Evolutionary conservation across 2,113 vertebrate species (phyloP).

Genomic region (Caretta caretta): DNA sequence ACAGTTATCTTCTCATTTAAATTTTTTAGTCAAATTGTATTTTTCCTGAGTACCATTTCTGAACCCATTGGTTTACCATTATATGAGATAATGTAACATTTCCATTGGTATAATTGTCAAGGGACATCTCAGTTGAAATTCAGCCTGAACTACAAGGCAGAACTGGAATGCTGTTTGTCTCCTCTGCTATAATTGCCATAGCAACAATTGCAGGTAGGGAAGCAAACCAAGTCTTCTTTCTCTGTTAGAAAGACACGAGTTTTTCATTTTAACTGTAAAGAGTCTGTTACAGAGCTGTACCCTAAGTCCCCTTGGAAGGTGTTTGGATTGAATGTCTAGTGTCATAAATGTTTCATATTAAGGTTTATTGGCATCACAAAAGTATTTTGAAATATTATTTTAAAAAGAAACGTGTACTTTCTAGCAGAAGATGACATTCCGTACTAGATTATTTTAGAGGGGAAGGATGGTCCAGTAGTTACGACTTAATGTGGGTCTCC

Average conservation of each 20-base stretch:
- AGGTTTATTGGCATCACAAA: background rate
- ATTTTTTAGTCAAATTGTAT: background rate
- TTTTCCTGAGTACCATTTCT: background rate
- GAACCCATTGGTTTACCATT: background rate
- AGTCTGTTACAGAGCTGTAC: background rate
- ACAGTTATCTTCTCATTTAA: background rate
- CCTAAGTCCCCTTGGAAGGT: background rate
- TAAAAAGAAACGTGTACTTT: background rate
- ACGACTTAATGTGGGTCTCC: background rate
- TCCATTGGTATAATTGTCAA: slow-evolving; percentile 45
- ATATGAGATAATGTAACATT: slow-evolving; percentile 10
- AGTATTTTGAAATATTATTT: background rate
- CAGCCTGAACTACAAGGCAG: background rate
- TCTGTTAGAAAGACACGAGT: background rate
- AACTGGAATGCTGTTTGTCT: slow-evolving; percentile 31
- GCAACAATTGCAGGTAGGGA: slow-evolving; percentile 69
- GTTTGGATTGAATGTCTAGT: background rate
- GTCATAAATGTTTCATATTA: background rate
- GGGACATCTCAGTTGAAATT: slow-evolving; percentile 29
- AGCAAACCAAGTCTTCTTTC: slow-evolving; percentile 8
- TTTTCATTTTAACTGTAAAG: background rate
- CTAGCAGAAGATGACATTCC: background rate
- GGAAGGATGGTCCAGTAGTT: background rate
- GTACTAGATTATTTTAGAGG: background rate
- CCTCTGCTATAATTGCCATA: slow-evolving; percentile 61